Percentiles rank a stretch among this genome's conserved stretches.
Conservation (phyloP, 2,888 invertebrate genomes). For the Adela reaumurella region DNA sequence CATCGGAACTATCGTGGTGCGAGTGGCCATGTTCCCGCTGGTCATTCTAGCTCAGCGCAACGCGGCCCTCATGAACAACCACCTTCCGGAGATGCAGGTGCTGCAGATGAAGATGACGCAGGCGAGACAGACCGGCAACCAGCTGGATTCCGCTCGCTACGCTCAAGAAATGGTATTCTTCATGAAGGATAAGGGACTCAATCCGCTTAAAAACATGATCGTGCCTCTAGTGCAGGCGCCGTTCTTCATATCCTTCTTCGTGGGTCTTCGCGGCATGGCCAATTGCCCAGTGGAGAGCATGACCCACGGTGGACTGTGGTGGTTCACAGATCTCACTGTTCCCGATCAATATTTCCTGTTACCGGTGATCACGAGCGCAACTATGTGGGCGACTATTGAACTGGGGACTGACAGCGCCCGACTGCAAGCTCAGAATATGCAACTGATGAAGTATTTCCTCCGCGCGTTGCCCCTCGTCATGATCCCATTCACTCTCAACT, state of each 20-base stretch:
- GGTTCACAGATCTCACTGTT: slow-evolving; percentile 91
- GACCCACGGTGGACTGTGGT: slow-evolving; percentile 80
- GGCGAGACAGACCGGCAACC: slow-evolving; percentile 80
- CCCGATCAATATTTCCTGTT: slow-evolving; percentile 86
- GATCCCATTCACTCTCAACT: slow-evolving; percentile 82
- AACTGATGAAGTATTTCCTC: slow-evolving; percentile 70
- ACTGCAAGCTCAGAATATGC: slow-evolving; percentile 63
- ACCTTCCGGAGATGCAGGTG: slow-evolving; percentile 80
- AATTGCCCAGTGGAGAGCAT: slow-evolving; percentile 89
- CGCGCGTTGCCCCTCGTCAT: slow-evolving; percentile 73
- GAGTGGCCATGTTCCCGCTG: slow-evolving; percentile 78
- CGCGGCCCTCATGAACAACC: slow-evolving; percentile 75
- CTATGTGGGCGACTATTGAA: slow-evolving; percentile 79
- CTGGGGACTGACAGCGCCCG: slow-evolving; percentile 74
- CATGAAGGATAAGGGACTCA: slow-evolving; percentile 79
- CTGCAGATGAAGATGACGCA: slow-evolving; percentile 83
- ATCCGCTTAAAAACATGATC: slow-evolving; percentile 74
- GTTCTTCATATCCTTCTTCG: slow-evolving; percentile 88
- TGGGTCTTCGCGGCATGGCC: slow-evolving; percentile 84
- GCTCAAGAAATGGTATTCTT: slow-evolving; percentile 76
- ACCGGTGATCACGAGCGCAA: slow-evolving; percentile 80
- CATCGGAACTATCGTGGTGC: slow-evolving; percentile 73
- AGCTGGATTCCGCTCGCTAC: slow-evolving; percentile 70
- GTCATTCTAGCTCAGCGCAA: slow-evolving; percentile 80
- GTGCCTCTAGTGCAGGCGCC: slow-evolving; percentile 82